Base-by-base conservation (phyloP, 2,888 invertebrate species). In the Ormyrus nitidulus region DNA sequence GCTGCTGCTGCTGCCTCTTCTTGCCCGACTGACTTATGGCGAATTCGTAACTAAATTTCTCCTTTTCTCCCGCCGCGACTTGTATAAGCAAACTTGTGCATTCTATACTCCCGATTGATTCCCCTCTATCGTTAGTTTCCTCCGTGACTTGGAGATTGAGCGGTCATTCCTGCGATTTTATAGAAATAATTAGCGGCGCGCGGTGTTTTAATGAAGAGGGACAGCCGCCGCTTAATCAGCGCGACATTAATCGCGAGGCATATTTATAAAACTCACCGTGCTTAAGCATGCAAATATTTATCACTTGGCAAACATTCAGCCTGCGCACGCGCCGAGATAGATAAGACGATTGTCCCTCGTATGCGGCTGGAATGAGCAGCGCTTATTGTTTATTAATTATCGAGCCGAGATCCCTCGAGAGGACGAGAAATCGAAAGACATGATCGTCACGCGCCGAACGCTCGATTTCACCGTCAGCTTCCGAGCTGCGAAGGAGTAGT, bases 111-210 rank as follows among this genome's bases (percentile, higher is more conserved):
- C 19, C 44, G 68, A 68, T 56, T 9, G 64, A 65, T 49, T 65
- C 66, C 66, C 34, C 51, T n/a, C n/a, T 48, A 66, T 74, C 58
- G 51, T 74, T 66, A 59, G 48, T 48, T 64, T 19, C 19, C 7
- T 0, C 46, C 0, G 34, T 3, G 34, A 34, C 70, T 70, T 56
- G 19, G 49, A 34, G 34, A 34, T 34, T 34, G 34, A 34, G 34
- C 34, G 34, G 34, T 34, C 34, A 65, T 66, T 65, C 46, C 48
- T 51, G n/a, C 75, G 34, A 46, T 68, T 68, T 59, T 46, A 34
- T 34, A 13, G 34, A 13, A 59, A 61, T 61, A 75, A 75, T 75
- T 61, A 59, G 51, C 68, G 75, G 61, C 13, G 13, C 74, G 13
- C n/a, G 49, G 44, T 13, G 75, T 34, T 13, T 49, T 53, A 68